These are phyloP conservation scores for Eutrigla gurnardus DNA, from an alignment of 2,797 vertebrate species.

Conservation along the genomic window DNA sequence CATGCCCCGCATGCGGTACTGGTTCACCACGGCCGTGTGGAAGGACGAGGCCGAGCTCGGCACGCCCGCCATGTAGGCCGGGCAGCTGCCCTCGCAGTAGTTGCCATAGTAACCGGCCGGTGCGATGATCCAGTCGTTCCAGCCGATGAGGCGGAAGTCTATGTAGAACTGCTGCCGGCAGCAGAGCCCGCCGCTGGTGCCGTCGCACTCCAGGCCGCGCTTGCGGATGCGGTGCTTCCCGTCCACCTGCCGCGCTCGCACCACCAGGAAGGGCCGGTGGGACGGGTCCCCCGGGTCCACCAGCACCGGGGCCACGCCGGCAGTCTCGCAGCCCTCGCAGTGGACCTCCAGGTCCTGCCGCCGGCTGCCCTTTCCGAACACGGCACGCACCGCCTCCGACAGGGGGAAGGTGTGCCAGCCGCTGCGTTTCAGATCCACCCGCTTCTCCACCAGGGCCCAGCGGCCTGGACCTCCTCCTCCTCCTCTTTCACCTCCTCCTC, in stretches of 20 bases:
- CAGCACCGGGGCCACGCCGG: slow-evolving; percentile 89
- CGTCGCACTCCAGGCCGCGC: slow-evolving; percentile 96
- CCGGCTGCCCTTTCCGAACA: slow-evolving; percentile 90
- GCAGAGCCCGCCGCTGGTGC: slow-evolving; percentile 92
- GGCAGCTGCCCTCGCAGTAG: slow-evolving; percentile 99
- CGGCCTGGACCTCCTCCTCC: slow-evolving; percentile 61
- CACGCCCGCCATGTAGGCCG: slow-evolving; percentile 96
- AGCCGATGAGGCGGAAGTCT: slow-evolving; percentile 97
- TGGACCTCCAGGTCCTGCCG: slow-evolving; percentile 95
- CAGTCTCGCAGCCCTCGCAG: slow-evolving; percentile 92
- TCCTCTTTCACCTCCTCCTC: slow-evolving; percentile 52
- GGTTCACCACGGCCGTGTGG: slow-evolving; percentile 98
- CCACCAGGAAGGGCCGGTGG: slow-evolving; percentile 96
- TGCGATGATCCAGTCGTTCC: slow-evolving; percentile 99
- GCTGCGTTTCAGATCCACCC: slow-evolving; percentile 95
- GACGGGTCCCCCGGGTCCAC: slow-evolving; percentile 92
- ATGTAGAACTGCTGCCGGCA: slow-evolving; percentile 99
- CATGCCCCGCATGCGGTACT: slow-evolving; percentile 98
- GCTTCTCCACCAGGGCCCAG: slow-evolving; percentile 94
- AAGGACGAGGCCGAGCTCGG: slow-evolving; percentile 97
- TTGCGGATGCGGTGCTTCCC: slow-evolving; percentile 96
- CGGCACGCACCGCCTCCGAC: slow-evolving; percentile 90
- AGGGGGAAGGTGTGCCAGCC: slow-evolving; percentile 98
- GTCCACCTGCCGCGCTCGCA: slow-evolving; percentile 90
- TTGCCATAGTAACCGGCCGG: slow-evolving; percentile 98